A percentile compares a stretch with the other conserved stretches of the same genome.
These are phyloP conservation scores for Labeo rohita DNA, from an alignment of 2,113 vertebrate species.

Conservation along the genomic window DNA sequence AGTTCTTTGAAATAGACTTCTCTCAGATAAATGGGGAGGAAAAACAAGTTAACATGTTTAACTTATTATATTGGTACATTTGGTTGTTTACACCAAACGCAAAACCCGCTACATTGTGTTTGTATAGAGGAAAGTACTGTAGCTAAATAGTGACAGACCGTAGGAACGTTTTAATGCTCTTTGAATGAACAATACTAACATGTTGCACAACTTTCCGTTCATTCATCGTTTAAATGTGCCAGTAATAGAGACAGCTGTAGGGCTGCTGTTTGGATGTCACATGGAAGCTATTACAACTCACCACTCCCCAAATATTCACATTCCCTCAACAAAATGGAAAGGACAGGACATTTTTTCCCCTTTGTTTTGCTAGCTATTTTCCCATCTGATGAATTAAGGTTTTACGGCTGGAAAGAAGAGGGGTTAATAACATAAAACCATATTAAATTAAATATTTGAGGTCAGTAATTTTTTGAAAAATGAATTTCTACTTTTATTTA, in stretches of 20 bases:
- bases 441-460: not conserved
- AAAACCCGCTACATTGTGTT: not conserved
- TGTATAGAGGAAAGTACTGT: not conserved
- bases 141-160: not conserved
- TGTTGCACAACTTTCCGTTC: constrained; percentile 7
- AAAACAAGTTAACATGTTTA: not conserved
- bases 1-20: constrained; percentile 14
- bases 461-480: not conserved
- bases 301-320: constrained; percentile 40
- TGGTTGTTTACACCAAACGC: not conserved
- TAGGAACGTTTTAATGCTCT: not conserved
- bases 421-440: not conserved
- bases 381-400: not conserved
- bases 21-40: not conserved
- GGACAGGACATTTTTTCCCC: not conserved
- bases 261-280: constrained; percentile 16
- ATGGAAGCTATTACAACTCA: constrained; percentile 54
- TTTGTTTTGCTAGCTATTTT: constrained; percentile 18
- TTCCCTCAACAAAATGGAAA: constrained; percentile 36
- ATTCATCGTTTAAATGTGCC: constrained; percentile 24
- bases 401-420: not conserved
- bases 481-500: not conserved
- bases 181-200: not conserved
- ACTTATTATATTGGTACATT: not conserved
- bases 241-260: constrained; percentile 17